Evolutionary conservation across 2,113 vertebrate species (phyloP), one percentile per base, ranked within the genome.

Genomic region (Ramphastos sulfuratus): DNA sequence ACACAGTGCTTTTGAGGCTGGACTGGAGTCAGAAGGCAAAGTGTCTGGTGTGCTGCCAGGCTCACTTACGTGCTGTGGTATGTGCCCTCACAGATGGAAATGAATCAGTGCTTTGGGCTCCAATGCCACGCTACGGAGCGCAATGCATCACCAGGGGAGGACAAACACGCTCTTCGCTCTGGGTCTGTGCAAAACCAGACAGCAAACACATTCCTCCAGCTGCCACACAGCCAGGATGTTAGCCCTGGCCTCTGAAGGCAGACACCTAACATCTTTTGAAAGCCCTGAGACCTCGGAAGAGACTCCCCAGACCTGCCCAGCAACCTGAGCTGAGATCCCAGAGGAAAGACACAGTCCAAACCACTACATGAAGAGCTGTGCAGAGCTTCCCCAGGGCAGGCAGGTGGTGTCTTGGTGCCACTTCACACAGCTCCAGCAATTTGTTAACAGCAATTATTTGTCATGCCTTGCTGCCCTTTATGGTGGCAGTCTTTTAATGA

Each of bases 361-460:
- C 1, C 44, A 67, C 37, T 0, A 0, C 0, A 5, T 14, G 35
- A 50, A 85, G 59, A 55, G 63, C 0, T 60, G 64, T 33, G 90
- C 67, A 44, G 90, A 79, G 90, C 78, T 73, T 65, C 85, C 85
- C 79, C 54, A n/a, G n/a, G 91, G 81, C 93, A 69, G 63, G 74
- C 30, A 0, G 61, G 66, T 0, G 4, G 70, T 48, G 82, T 61
- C 70, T 56, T 23, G 82, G 89, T 94, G 91, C 87, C 90, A 65
- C 84, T 92, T 61, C n/a, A 59, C 85, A 72, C 74, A 92, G 91
- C 71, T 72, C 91, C 91, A 75, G 87, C 82, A 61, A 94, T 95
- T 95, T 93, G 92, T 87, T 79, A 90, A 59, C 74, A 80, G 92
- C 89, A 85, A 87, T 87, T 93, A 79, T 73, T 94, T 66, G 60